Conservation (phyloP, 2,797 vertebrate genomes). For the Rhinogobio ventralis region DNA sequence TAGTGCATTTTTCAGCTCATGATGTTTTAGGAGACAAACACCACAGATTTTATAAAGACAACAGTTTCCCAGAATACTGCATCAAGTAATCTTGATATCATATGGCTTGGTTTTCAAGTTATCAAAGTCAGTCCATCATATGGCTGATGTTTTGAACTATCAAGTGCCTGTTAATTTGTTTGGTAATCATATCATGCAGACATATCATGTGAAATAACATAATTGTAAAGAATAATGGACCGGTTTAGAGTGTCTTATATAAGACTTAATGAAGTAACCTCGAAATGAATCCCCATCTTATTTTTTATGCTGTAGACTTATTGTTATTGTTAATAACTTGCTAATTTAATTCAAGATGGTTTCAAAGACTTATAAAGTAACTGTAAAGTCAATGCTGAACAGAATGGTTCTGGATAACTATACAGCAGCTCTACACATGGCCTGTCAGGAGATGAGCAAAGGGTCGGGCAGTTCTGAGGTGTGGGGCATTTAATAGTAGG, state of each 20-base stretch:
- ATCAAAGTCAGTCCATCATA: not conserved
- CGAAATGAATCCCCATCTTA: not conserved
- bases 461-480: conserved; percentile 5
- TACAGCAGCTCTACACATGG: not conserved
- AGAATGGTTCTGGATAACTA: conserved; percentile 22
- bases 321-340: conserved; percentile 19
- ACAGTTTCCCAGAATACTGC: not conserved
- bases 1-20: too few species aligned
- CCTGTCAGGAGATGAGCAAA: not conserved
- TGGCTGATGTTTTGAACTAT: not conserved
- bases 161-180: not conserved
- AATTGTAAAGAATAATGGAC: not conserved
- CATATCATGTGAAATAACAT: not conserved
- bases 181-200: not conserved
- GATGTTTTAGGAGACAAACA: too few species aligned
- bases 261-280: conserved; percentile 12
- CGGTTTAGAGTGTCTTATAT: not conserved
- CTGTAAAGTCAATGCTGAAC: not conserved
- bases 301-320: not conserved
- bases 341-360: not conserved
- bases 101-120: not conserved
- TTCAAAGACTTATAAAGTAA: not conserved
- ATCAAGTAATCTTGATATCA: not conserved
- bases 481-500: not conserved
- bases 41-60: not conserved